Percentiles rank a stretch among this genome's conserved stretches.
Evolutionary conservation across 2,888 invertebrate species (phyloP).

Genomic region (Steinernema carpocapsae): DNA sequence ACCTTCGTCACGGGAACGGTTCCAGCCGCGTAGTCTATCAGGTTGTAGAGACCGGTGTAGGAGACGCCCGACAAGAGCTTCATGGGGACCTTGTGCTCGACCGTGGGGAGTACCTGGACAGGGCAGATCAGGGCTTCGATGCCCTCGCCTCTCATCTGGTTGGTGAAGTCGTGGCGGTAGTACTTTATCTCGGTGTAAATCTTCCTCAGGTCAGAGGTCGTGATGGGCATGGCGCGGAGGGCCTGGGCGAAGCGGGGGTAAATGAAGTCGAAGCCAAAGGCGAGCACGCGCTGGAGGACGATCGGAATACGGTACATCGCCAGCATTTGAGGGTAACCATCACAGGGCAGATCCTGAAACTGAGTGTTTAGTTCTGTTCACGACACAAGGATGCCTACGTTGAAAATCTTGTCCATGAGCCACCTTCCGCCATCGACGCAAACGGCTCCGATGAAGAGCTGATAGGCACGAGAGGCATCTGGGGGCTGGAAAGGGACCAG

Average conservation of each 20-base stretch:
- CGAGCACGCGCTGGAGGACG: constrained; percentile 45
- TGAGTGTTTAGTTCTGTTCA: not conserved
- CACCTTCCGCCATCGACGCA: constrained; percentile 60
- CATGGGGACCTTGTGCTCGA: constrained; percentile 54
- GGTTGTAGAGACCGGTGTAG: constrained; percentile 68
- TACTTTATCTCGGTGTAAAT: constrained; percentile 56
- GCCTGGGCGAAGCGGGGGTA: constrained; percentile 52
- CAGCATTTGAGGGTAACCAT: constrained; percentile 38
- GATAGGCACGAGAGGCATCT: constrained; percentile 46
- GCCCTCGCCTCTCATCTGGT: constrained; percentile 48
- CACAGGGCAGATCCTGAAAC: constrained; percentile 42
- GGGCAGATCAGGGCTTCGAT: constrained; percentile 59
- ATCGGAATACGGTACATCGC: constrained; percentile 51
- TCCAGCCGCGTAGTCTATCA: constrained; percentile 69
- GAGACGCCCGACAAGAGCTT: constrained; percentile 56
- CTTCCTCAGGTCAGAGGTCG: constrained; percentile 53
- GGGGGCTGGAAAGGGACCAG: constrained; percentile 58
- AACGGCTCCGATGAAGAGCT: constrained; percentile 53
- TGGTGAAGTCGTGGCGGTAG: constrained; percentile 54
- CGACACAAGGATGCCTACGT: constrained; percentile 43
- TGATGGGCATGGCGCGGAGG: constrained; percentile 46
- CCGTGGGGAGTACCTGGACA: constrained; percentile 52
- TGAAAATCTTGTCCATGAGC: constrained; percentile 47
- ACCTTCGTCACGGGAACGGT: constrained; percentile 68
- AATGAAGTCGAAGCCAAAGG: constrained; percentile 43